Evolutionary conservation across 1,140 invertebrate species (phyloP).

Genomic region (Bombus turneri): DNA sequence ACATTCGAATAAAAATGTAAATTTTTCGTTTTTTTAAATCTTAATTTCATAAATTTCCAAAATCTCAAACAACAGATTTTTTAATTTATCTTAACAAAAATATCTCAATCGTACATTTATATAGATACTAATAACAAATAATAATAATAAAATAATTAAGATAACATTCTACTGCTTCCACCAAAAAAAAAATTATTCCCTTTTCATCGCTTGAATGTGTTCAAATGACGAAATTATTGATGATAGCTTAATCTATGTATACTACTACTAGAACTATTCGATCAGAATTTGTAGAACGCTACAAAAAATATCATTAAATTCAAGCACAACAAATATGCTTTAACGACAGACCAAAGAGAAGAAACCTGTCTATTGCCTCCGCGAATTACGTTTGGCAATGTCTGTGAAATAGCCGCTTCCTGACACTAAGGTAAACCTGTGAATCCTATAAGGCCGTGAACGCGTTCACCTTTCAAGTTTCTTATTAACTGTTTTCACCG

Average conservation of each 20-base stretch:
- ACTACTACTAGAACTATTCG: neutral
- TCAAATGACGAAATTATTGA: neutral
- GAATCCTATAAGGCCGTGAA: slow-evolving; percentile 14
- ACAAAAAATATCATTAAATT: neutral
- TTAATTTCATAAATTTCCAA: no score
- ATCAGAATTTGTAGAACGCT: neutral
- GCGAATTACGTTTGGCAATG: slow-evolving; percentile 15
- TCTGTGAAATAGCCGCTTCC: slow-evolving; percentile 26
- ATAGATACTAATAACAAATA: no score
- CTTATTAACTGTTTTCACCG: slow-evolving; percentile 23
- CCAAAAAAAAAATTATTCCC: neutral
- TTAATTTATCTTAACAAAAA: no score
- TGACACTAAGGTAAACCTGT: neutral
- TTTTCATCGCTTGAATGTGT: no score
- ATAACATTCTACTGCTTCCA: no score
- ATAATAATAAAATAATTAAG: no score
- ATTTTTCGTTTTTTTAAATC: no score
- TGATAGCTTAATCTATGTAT: neutral
- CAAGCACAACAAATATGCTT: neutral
- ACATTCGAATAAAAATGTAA: no score
- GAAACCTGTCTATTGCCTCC: neutral
- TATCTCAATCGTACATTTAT: no score
- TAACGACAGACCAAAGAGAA: neutral
- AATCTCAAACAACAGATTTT: no score
- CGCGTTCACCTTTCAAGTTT: slow-evolving; percentile 25